Percentiles rank a stretch among this genome's conserved stretches.
phyloP scores from a whole-genome alignment of 2,888 invertebrate species.

The Sarcophaga caerulescens region DNA sequence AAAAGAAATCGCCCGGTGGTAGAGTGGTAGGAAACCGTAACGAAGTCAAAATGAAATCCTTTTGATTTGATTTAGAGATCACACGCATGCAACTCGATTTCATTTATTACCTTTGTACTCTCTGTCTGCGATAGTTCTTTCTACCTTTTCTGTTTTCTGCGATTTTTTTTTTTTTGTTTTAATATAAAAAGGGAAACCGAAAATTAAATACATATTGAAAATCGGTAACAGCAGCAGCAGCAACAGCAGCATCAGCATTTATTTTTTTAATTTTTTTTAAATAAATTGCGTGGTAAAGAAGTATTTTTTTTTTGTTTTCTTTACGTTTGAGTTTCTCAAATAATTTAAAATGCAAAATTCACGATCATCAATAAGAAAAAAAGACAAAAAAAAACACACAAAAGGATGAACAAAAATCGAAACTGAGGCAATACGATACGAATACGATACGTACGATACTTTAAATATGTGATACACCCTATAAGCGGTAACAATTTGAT shows the following conservation, averaged over 20 bases:
- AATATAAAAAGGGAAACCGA: slow-evolving; percentile 62
- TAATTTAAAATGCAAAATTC: slow-evolving; percentile 67
- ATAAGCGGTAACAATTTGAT: too few relatives aligned
- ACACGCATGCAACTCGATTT: slow-evolving; percentile 61
- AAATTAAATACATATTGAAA: slow-evolving; percentile 52
- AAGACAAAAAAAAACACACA: background rate
- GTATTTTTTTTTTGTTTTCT: slow-evolving; percentile 11
- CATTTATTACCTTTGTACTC: slow-evolving; percentile 24
- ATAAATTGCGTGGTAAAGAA: slow-evolving; percentile 52
- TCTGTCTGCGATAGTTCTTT: background rate
- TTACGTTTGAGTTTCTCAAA: slow-evolving; percentile 39
- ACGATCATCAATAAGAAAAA: slow-evolving; percentile 29
- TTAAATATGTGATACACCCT: background rate
- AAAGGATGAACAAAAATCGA: background rate
- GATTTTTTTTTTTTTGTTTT: slow-evolving; percentile 13
- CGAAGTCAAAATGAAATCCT: slow-evolving; percentile 69
- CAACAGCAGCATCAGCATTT: background rate
- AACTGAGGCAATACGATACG: background rate
- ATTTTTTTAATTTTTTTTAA: slow-evolving; percentile 14
- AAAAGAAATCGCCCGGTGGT: slow-evolving; percentile 53
- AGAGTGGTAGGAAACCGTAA: slow-evolving; percentile 73
- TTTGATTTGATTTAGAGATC: slow-evolving; percentile 57
- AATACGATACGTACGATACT: background rate
- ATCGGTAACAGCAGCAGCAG: slow-evolving; percentile 20
- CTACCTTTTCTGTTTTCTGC: background rate